Evolutionary conservation across 1,140 invertebrate species (phyloP), one percentile per base, ranked within the genome.

Genomic region (Periplaneta americana): DNA sequence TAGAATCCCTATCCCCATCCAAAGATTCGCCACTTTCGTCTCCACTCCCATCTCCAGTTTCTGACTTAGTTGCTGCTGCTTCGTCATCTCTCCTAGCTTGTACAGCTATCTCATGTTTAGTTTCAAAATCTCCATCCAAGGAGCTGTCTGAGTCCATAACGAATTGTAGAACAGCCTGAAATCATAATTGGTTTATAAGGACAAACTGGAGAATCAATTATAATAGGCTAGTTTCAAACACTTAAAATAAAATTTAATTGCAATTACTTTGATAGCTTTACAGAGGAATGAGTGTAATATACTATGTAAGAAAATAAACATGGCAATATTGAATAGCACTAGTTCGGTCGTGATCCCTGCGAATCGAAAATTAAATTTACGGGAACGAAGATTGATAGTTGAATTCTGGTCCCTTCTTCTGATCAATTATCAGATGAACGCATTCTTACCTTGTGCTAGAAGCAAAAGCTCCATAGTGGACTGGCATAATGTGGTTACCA

Each of bases 81-180:
- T 75, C 66, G 34, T 74, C 80, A 22, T 18, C 28, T 35, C 48
- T 66, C 48, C 48, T n/a, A n/a, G 75, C n/a, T 66, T 36, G 28
- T 5, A 22, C 48, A 32, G 48, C 77, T 37, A 34, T 39, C 74
- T 82, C 81, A 75, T 79, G 39, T 31, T 79, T 79, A 22, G 77
- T 74, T 34, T 82, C 81, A 82, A 82, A 82, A 35, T 82, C 79
- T 76, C 66, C 82, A 82, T 82, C 82, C 57, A 82, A 76, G 36
- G 82, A 82, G 76, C 79, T 82, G 79, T 82, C 82, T 66, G 82
- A 82, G 13, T 82, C 82, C 82, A 82, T 82, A 15, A 33, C 32
- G 81, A 75, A 34, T 34, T 48, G 34, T 13, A 28, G 33, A 74
- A 34, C 32, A 18, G 57, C 81, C 81, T 82, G 76, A 32, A 82